Evolutionary conservation across 2,888 invertebrate genomes (phyloP).

Genomic region (Drosophila subquinaria): DNA sequence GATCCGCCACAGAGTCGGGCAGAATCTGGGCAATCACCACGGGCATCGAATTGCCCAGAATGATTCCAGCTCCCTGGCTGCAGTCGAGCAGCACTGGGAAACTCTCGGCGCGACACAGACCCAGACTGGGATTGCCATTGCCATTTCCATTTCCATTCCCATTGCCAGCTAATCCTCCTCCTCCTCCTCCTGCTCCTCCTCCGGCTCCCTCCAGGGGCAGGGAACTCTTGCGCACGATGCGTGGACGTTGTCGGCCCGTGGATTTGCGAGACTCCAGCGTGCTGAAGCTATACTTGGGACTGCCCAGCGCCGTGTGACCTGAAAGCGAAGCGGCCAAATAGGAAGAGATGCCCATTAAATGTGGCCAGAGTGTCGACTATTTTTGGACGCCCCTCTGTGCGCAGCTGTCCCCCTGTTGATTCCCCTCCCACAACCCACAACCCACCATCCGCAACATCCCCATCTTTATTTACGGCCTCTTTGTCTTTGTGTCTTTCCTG

Average conservation of each 20-base stretch:
- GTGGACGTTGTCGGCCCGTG: constrained; percentile 82
- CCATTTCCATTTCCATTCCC: too few relatives aligned
- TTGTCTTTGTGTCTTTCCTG: constrained; percentile 19
- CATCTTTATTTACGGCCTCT: constrained; percentile 22
- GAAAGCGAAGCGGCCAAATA: background rate
- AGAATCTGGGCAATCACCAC: constrained; percentile 83
- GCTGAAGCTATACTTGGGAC: constrained; percentile 87
- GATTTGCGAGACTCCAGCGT: constrained; percentile 87
- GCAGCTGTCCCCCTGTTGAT: constrained; percentile 47
- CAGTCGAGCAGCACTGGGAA: constrained; percentile 85
- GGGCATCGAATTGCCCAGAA: constrained; percentile 78
- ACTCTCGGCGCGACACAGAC: constrained; percentile 85
- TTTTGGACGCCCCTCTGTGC: constrained; percentile 48
- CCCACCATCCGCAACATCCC: constrained; percentile 6
- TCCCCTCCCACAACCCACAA: constrained; percentile 7
- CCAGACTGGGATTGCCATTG: constrained; percentile 79
- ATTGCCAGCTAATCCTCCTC: constrained; percentile 2
- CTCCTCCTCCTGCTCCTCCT: constrained; percentile 21
- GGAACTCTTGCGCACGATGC: constrained; percentile 86
- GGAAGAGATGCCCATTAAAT: constrained; percentile 20
- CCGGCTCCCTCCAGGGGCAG: constrained; percentile 82
- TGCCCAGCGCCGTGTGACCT: constrained; percentile 84
- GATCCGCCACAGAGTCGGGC: constrained; percentile 86
- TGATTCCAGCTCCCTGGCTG: constrained; percentile 85
- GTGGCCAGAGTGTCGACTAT: constrained; percentile 36